phyloP scores from a whole-genome alignment of 2,797 vertebrate genomes.

The Nyctibius grandis region DNA sequence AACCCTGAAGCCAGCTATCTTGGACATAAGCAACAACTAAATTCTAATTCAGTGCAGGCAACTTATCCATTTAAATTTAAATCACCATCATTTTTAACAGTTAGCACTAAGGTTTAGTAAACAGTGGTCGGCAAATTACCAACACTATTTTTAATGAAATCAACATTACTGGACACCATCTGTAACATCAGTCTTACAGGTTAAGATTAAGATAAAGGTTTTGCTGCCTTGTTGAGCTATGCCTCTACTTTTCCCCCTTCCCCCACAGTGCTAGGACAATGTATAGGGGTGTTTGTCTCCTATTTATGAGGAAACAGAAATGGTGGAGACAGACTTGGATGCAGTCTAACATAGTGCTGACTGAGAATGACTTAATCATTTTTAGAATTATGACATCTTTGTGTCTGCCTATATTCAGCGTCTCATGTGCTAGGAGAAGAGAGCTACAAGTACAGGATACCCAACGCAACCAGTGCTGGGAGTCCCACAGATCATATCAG shows the following conservation, averaged over 20 bases:
- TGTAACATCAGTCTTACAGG: not conserved
- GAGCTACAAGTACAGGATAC: not conserved
- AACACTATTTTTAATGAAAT: not conserved
- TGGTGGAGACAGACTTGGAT: not conserved
- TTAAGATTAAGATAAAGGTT: not conserved
- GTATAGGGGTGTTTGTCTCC: not conserved
- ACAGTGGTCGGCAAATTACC: not conserved
- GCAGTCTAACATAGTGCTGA: not conserved
- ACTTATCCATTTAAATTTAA: not conserved
- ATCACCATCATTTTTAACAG: not conserved
- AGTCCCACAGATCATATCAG: not conserved
- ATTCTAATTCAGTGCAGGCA: not conserved
- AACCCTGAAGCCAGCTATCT: not conserved
- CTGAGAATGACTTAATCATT: rapidly evolving
- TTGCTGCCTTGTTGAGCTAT: not conserved
- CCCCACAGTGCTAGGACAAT: not conserved
- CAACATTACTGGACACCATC: not conserved
- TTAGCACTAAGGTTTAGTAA: not conserved
- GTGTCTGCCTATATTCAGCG: not conserved
- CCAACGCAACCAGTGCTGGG: not conserved
- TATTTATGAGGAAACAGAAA: not conserved
- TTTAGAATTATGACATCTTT: not conserved
- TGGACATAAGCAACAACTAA: not conserved
- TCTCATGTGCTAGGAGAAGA: not conserved
- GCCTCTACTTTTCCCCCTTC: not conserved